A percentile compares a stretch with the other conserved stretches of the same genome.
phyloP scores from a whole-genome alignment of 2,797 vertebrate genomes.

The Pangasius krempfi region DNA sequence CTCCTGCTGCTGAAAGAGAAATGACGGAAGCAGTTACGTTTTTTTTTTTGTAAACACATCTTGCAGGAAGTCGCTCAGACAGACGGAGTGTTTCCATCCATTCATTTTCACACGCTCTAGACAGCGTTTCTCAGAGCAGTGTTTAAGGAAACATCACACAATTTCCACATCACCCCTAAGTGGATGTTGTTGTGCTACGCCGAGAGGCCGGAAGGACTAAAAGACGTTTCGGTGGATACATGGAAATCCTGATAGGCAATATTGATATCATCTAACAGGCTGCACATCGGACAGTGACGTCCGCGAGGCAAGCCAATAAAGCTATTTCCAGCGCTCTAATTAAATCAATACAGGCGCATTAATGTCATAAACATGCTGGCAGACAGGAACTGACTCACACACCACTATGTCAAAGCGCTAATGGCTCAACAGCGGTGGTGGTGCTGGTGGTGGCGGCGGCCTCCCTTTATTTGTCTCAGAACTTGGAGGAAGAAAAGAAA shows the following conservation, averaged over 20 bases:
- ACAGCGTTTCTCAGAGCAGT: neutral
- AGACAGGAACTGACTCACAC: conserved; percentile 25
- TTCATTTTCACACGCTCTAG: neutral
- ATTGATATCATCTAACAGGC: neutral
- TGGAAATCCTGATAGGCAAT: neutral
- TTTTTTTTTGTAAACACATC: neutral
- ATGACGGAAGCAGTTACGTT: conserved; percentile 44
- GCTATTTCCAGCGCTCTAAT: neutral
- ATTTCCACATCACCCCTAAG: neutral
- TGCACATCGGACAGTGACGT: neutral
- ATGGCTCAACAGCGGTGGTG: neutral
- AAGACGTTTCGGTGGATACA: neutral
- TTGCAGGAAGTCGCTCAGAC: conserved; percentile 27
- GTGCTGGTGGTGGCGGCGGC: neutral
- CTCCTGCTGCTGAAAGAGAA: conserved; percentile 34
- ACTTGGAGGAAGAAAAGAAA: neutral
- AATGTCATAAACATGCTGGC: conserved; percentile 15
- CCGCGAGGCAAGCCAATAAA: neutral
- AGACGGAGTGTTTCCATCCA: neutral
- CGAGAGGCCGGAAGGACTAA: neutral
- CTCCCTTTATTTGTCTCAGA: neutral
- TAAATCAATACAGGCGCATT: conserved; percentile 4
- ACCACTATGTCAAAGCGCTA: neutral
- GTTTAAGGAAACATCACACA: neutral
- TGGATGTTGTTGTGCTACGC: neutral